phyloP scores from a whole-genome alignment of 2,797 vertebrate species.

The Siniperca scherzeri region DNA sequence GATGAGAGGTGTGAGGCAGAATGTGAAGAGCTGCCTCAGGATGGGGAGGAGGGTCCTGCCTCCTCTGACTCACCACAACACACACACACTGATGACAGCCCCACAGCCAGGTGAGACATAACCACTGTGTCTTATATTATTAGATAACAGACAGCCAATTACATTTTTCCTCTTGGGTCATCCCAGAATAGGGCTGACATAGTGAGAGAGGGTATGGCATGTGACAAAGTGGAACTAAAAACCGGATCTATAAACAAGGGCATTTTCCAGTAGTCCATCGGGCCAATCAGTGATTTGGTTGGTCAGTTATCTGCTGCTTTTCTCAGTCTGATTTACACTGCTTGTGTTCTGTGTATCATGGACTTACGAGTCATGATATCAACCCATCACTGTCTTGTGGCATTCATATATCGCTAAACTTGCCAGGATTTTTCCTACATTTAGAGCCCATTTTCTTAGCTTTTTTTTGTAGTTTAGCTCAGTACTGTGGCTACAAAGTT shows the following conservation, averaged over 20 bases:
- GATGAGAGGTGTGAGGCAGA: conserved; percentile 94
- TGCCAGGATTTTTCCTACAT: not conserved
- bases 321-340: not conserved
- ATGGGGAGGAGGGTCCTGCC: conserved; percentile 86
- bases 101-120: conserved; percentile 77
- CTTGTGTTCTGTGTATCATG: not conserved
- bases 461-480: not conserved
- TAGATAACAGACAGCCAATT: not conserved
- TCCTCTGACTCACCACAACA: conserved; percentile 76
- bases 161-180: not conserved
- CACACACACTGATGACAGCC: conserved; percentile 58
- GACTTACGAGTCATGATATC: not conserved
- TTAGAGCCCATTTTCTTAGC: not conserved
- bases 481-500: not conserved
- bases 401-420: not conserved
- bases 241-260: not conserved
- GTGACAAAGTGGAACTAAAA: not conserved
- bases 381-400: not conserved
- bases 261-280: not conserved
- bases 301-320: not conserved
- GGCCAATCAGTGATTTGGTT: not conserved
- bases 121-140: not conserved
- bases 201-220: not conserved
- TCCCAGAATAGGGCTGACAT: not conserved
- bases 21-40: conserved; percentile 94